Conservation (phyloP, 2,888 invertebrate species). For the Oligia fasciuncula region DNA sequence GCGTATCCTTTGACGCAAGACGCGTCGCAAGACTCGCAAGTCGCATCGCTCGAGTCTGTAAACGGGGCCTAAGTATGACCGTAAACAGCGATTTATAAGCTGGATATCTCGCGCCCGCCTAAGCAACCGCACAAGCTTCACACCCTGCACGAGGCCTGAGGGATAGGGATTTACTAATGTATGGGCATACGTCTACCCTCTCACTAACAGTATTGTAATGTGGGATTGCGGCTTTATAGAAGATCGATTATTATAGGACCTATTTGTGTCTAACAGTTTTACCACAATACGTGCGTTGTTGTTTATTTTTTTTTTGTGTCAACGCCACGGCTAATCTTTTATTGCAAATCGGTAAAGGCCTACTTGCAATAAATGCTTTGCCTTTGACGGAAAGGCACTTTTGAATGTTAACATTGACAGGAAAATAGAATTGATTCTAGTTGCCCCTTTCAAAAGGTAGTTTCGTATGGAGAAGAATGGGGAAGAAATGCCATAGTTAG, state of each 20-base stretch:
- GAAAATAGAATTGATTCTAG: no score
- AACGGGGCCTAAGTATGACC: not conserved
- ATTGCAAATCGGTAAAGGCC: not conserved
- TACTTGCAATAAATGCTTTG: no score
- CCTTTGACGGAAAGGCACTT: no score
- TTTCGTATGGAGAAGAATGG: no score
- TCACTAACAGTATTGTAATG: constrained; percentile 13
- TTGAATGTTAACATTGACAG: no score
- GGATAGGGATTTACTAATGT: constrained; percentile 31
- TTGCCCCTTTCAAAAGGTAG: no score
- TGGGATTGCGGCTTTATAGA: constrained; percentile 20
- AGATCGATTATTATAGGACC: constrained; percentile 20
- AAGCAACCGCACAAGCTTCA: not conserved
- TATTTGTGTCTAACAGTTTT: not conserved
- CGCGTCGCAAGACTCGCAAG: not conserved
- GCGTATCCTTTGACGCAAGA: not conserved
- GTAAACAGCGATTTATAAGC: not conserved
- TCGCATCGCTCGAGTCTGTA: not conserved
- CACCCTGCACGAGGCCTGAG: not conserved
- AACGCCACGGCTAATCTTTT: not conserved
- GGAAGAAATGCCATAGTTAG: no score
- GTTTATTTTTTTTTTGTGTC: not conserved
- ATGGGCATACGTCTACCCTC: constrained; percentile 24
- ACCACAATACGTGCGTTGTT: no score
- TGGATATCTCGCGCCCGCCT: not conserved